Percentiles rank a stretch among this genome's conserved stretches.
These are phyloP conservation scores for Blastobasis adustella DNA, from an alignment of 2,888 invertebrate genomes.

Conservation along the genomic window DNA sequence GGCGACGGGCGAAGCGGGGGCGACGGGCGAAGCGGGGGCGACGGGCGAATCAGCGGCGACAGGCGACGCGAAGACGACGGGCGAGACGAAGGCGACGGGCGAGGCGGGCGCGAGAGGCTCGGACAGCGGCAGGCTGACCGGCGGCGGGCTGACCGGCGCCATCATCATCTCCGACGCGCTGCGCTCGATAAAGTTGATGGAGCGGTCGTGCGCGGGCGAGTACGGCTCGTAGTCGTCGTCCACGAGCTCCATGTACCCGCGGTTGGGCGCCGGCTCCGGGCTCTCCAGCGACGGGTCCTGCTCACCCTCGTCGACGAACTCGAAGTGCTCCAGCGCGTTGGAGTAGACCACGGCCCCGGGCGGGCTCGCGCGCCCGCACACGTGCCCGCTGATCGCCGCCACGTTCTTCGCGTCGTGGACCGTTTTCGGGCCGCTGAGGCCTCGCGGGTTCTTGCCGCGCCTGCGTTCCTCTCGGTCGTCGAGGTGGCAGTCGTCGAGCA, in stretches of 20 bases:
- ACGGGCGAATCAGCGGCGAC: no score
- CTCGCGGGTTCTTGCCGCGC: conserved; percentile 44
- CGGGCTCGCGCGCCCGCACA: conserved; percentile 56
- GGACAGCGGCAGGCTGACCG: no score
- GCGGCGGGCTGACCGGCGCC: conserved; percentile 28
- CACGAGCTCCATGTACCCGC: conserved; percentile 61
- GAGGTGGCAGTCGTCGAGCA: conserved; percentile 81
- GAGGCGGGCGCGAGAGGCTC: no score
- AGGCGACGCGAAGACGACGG: no score
- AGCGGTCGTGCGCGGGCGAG: conserved; percentile 58
- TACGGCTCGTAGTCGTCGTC: conserved; percentile 58
- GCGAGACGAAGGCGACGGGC: no score
- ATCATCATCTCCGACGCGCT: conserved; percentile 54
- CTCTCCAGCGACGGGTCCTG: conserved; percentile 83
- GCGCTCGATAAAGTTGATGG: conserved; percentile 74
- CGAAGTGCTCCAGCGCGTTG: conserved; percentile 84
- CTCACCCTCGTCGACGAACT: conserved; percentile 90
- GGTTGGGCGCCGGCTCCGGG: conserved; percentile 43
- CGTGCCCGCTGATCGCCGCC: conserved; percentile 50
- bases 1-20: no score
- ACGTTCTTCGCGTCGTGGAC: conserved; percentile 60
- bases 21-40: no score
- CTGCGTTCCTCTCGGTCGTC: conserved; percentile 49
- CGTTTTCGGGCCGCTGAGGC: conserved; percentile 49
- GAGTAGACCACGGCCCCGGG: conserved; percentile 45